phyloP scores from a whole-genome alignment of 37 sponge, comb jelly and placozoan genomes.

The Cliona cf. orientalis region DNA sequence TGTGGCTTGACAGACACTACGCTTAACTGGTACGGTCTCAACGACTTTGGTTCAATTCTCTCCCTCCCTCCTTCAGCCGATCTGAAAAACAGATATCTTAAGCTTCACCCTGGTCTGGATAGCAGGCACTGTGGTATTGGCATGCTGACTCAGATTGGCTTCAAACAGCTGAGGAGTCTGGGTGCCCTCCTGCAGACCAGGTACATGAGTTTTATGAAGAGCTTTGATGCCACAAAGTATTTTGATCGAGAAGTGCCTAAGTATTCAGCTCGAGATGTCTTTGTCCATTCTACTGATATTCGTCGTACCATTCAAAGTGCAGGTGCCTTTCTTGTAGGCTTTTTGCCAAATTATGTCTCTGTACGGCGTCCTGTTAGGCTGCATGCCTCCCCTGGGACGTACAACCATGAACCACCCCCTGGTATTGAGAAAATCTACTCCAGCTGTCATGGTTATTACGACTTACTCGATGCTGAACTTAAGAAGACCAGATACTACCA shows the following conservation, averaged over 20 bases:
- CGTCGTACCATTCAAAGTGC: slow-evolving; percentile 62
- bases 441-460: slow-evolving; percentile 4
- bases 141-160: slow-evolving; percentile 40
- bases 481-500: background rate
- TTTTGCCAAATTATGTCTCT: slow-evolving; percentile 13
- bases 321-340: slow-evolving; percentile 60
- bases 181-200: slow-evolving; percentile 32
- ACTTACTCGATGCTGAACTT: background rate
- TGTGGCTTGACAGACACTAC: slow-evolving; percentile 35
- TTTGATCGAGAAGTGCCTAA: too few relatives aligned
- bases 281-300: slow-evolving; percentile 56
- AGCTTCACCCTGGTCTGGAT: slow-evolving; percentile 22
- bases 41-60: slow-evolving; percentile 10
- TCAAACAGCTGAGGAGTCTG: slow-evolving; percentile 27
- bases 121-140: slow-evolving; percentile 32
- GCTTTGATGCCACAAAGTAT: too few relatives aligned
- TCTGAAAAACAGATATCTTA: background rate
- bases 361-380: slow-evolving; percentile 11
- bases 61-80: background rate
- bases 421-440: slow-evolving; percentile 5
- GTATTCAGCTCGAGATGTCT: background rate
- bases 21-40: slow-evolving; percentile 35
- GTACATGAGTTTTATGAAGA: slow-evolving; percentile 12
- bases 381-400: slow-evolving; percentile 41
- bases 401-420: slow-evolving; percentile 35